Evolutionary conservation across 2,113 vertebrate genomes (phyloP), one percentile per base, ranked within the genome.

Genomic region (Pangasianodon gigas): DNA sequence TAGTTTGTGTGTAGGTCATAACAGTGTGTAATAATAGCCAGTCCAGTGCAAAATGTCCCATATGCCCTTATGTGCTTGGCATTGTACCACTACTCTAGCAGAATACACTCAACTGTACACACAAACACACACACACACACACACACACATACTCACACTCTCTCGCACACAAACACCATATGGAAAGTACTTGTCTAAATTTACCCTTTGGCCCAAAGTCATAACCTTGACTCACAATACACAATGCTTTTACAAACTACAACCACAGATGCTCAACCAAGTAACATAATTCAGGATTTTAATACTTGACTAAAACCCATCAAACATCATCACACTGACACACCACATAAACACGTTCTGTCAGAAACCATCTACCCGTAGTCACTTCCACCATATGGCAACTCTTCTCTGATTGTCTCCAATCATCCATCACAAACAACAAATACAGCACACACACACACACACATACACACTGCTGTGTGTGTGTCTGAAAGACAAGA

Each of bases 151-250:
- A 60, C 80, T 37, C 44, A 81, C 79, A 82, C 52, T 19, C 32
- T 10, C 14, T 19, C 37, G 2, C 18, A 24, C 41, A 77, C 74
- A 48, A 24, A 80, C 62, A 48, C 60, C 84, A 86, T 52, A 86
- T 52, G 26, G 84, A 69, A 85, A 48, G 83, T 18, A 51, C 83
- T 85, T 85, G 44, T 67, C 60, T 69, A 85, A 85, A 85, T 85
- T 26, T 67, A 85, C 84, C 60, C 84, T 67, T 51, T 51, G 84
- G 26, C 62, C 46, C 46, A 86, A 86, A 52, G 62, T 37, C 46
- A 71, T 71, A 86, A 52, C 44, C 18, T 86, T 52, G 84, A 60
- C 32, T 60, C 54, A 60, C 1, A 2, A 44, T 44, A 60, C 82
- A 44, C 37, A 60, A 41, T 26, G 56, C 19, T 84, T 84, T 44